Evolutionary conservation across 2,113 vertebrate species (phyloP), one percentile per base, ranked within the genome.

Genomic region (Oreotrochilus melanogaster): DNA sequence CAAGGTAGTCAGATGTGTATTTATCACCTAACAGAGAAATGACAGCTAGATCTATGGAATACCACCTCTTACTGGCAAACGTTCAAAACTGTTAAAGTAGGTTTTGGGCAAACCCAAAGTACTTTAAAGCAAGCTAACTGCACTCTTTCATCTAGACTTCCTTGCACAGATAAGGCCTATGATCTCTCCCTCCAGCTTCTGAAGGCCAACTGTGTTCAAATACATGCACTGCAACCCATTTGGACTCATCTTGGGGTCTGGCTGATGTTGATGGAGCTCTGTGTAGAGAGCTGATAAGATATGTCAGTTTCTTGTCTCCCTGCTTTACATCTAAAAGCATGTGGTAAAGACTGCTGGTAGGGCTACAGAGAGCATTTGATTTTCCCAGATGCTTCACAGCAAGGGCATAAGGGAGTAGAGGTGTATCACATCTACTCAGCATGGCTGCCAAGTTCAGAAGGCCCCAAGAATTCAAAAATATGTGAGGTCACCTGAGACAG

Each of bases 221-320:
- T 2, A 10, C 53, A 58, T 0, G 0, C 25, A 3, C 54, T 8
- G 23, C 33, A 76, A 78, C 35, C 48, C 6, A 0, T 80, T 75
- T 45, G 66, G 50, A 56, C n/a, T 72, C 74, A 43, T 93, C 54
- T 54, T 0, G 1, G 70, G 58, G 56, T 92, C 74, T 85, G 67
- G 33, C 31, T 89, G 64, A 80, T 35, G 92, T 4, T 90, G 94
- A 86, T 80, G 64, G 79, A 90, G 19, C 51, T 86, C 54, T 92
- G 31, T 70, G 76, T 47, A 28, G 67, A 83, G 56, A 83, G 4
- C 74, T 84, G 96, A 92, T 95, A 95, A 96, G 96, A 94, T 93
- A 93, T 10, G 51, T 27, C 69, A 43, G 66, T 83, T 54, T 88
- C 45, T 31, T 62, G 33, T 80, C 78, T 94, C 66, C 10, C 58